phyloP scores from a whole-genome alignment of 1,140 invertebrate species.

The Uloborus diversus region DNA sequence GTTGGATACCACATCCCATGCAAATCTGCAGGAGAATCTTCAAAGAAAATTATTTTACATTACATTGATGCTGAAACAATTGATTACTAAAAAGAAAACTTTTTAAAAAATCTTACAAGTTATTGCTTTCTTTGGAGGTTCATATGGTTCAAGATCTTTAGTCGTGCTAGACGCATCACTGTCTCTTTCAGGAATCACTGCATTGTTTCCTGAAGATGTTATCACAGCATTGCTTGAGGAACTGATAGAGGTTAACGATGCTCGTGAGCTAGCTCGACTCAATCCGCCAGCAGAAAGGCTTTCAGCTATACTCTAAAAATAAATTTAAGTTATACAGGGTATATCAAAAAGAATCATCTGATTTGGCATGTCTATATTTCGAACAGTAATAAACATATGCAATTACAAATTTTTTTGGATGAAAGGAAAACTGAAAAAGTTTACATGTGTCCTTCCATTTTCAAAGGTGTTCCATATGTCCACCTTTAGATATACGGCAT shows the following conservation, averaged over 20 bases:
- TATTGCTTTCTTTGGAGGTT: slow-evolving; percentile 22
- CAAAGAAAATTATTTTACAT: too few species aligned
- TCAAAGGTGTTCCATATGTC: too few species aligned
- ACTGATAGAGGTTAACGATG: slow-evolving; percentile 54
- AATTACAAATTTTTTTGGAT: too few species aligned
- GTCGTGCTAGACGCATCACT: background rate
- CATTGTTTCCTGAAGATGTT: background rate
- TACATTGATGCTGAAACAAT: too few species aligned
- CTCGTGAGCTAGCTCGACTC: slow-evolving; percentile 57
- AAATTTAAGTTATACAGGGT: too few species aligned
- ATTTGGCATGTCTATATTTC: too few species aligned
- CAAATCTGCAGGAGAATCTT: slow-evolving; percentile 87
- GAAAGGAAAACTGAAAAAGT: too few species aligned
- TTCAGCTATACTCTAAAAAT: slow-evolving; percentile 56
- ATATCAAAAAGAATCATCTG: too few species aligned
- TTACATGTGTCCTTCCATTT: too few species aligned
- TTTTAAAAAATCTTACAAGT: slow-evolving; percentile 27
- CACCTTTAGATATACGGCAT: too few species aligned
- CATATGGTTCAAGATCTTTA: slow-evolving; percentile 48
- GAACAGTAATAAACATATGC: too few species aligned
- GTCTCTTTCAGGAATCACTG: slow-evolving; percentile 8
- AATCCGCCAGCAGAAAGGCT: slow-evolving; percentile 35
- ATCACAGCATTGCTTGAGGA: slow-evolving; percentile 36
- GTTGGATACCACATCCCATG: slow-evolving; percentile 99
- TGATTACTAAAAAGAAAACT: background rate